Conservation (phyloP, 2,113 vertebrate species). For the Pseudolaguvia tuberculata region DNA sequence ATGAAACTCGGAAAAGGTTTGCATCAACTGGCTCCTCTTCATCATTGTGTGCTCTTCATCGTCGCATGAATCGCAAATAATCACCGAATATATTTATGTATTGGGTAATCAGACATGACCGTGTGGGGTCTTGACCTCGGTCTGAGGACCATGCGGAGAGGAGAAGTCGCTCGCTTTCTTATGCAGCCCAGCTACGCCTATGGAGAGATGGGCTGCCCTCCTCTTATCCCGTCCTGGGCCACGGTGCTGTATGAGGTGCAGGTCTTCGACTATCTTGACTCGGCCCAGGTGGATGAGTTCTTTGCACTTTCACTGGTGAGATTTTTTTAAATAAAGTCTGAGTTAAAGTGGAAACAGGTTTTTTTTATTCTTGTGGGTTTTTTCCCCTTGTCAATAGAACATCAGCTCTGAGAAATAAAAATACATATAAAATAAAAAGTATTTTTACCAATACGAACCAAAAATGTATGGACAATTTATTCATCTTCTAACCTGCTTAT, state of each 20-base stretch:
- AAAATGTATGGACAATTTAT: too few species aligned
- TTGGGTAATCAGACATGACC: constrained; percentile 73
- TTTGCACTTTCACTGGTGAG: constrained; percentile 71
- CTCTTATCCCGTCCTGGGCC: constrained; percentile 74
- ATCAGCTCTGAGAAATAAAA: too few species aligned
- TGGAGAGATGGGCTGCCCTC: constrained; percentile 79
- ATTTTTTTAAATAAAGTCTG: neutral
- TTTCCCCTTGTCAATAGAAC: too few species aligned
- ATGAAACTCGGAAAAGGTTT: constrained; percentile 89
- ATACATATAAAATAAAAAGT: too few species aligned
- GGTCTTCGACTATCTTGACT: constrained; percentile 81
- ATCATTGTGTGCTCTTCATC: too few species aligned
- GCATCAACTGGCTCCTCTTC: too few species aligned
- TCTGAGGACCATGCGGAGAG: constrained; percentile 82
- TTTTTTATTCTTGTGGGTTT: too few species aligned
- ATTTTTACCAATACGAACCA: too few species aligned
- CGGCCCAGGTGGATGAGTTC: constrained; percentile 75
- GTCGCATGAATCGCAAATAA: too few species aligned
- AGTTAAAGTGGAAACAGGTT: neutral
- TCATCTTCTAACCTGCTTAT: too few species aligned
- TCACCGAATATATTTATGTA: too few species aligned
- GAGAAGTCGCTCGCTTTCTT: constrained; percentile 82
- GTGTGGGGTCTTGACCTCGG: constrained; percentile 81
- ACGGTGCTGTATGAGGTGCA: constrained; percentile 82
- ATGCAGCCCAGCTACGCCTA: constrained; percentile 79